phyloP scores from a whole-genome alignment of 2,797 vertebrate genomes.

The Mus minutoides region DNA sequence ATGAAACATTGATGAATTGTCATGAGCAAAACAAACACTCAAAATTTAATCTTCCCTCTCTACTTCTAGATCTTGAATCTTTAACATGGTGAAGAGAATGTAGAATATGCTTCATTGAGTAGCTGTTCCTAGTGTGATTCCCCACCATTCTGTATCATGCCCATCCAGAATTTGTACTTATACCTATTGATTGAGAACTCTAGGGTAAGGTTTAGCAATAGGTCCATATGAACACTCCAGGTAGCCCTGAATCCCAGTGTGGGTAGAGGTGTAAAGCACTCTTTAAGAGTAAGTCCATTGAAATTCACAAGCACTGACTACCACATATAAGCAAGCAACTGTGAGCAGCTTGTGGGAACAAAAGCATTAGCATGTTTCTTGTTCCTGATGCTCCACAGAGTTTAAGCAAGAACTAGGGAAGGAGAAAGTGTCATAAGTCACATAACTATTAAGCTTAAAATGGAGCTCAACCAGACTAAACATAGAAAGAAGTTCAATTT shows the following conservation, averaged over 20 bases:
- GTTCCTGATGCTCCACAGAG: background rate
- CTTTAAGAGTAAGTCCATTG: background rate
- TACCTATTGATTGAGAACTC: background rate
- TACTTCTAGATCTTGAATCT: background rate
- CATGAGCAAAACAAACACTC: background rate
- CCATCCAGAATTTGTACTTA: background rate
- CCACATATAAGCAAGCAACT: background rate
- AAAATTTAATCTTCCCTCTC: background rate
- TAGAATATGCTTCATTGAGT: background rate
- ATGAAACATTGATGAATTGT: background rate
- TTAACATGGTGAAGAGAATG: background rate
- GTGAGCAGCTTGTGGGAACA: background rate
- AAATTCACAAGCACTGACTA: background rate
- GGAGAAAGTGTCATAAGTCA: background rate
- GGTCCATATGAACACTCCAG: background rate
- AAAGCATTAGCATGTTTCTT: background rate
- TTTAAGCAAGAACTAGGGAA: background rate
- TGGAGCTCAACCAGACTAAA: background rate
- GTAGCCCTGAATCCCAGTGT: background rate
- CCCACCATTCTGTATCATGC: background rate
- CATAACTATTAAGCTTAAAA: constrained; percentile 22
- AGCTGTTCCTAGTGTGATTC: background rate
- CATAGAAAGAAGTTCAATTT: background rate
- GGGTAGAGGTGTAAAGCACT: background rate
- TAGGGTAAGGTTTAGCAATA: background rate